Base-by-base conservation (phyloP, 2,888 invertebrate genomes). In the Xestoiulus laeticollis region DNA sequence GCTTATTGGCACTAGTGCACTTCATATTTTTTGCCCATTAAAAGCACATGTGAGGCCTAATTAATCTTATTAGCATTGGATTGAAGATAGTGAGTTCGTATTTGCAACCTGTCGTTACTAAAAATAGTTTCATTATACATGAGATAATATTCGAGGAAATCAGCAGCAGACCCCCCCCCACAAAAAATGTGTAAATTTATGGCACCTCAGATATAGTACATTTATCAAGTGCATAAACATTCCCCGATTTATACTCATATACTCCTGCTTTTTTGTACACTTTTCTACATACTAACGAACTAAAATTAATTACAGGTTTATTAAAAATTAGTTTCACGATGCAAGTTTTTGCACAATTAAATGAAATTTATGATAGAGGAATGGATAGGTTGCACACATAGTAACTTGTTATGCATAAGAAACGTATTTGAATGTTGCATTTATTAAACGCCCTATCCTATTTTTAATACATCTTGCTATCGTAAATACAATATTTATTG, bases 31-130 rank as follows among this genome's bases (percentile, higher is more conserved):
- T 14, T 30, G 78, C 14, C 78, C 78, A 78, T 78, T 78, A 78
- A 78, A 78, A 78, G 30, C 78, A 78, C 12, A 30, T 30, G 38
- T 38, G 30, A 78, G 78, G 78, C 14, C 78, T 78, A 78, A 78
- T 78, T 26, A 78, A 78, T 78, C 22, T 78, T 78, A 78, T 12
- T 30, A 30, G 26, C 78, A 30, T 78, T 14, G 12, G 12, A 26
- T 78, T 26, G 26, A 68, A 12, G 30, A 30, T 30, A 30, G 30
- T 48, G n/a, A 59, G 30, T 78, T 30, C 30, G 78, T 78, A 78
- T 78, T 78, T 30, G 78, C 78, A 78, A 78, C 78, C 30, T 78
- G 78, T 78, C 78, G 30, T 78, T 78, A 30, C 22, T 78, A 78
- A 30, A 78, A 78, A 78, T 78, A 30, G 10, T 30, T 78, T 78